Conservation (phyloP, 1,140 invertebrate genomes). For the Lepidurus apus region DNA sequence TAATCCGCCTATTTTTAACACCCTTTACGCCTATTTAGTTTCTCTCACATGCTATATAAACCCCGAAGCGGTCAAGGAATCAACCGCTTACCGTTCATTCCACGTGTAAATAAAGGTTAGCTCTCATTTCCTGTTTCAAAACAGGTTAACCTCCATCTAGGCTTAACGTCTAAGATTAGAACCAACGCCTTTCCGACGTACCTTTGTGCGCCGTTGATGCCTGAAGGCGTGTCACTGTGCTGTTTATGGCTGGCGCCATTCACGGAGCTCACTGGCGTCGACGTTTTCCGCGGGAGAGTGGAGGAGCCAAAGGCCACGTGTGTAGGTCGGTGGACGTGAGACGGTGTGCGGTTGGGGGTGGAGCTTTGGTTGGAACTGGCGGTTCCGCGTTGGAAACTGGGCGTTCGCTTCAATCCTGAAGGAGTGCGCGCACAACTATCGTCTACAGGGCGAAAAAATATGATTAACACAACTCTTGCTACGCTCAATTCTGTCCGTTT, state of each 20-base stretch:
- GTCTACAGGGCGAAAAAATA: conserved; percentile 33
- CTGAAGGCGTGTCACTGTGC: neutral
- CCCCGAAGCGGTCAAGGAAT: conserved; percentile 43
- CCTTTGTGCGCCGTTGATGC: conserved; percentile 29
- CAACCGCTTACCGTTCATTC: conserved; percentile 40
- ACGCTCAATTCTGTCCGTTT: conserved; percentile 36
- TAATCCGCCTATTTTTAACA: conserved; percentile 27
- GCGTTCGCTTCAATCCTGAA: conserved; percentile 30
- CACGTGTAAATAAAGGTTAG: conserved; percentile 36
- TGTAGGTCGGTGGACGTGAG: neutral
- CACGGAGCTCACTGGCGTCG: conserved; percentile 7
- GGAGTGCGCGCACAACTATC: conserved; percentile 30
- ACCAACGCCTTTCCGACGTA: conserved; percentile 36
- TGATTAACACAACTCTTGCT: neutral
- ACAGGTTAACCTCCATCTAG: conserved; percentile 32
- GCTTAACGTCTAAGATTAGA: neutral
- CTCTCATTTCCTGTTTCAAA: conserved; percentile 34
- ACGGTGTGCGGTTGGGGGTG: neutral
- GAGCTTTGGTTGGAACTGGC: neutral
- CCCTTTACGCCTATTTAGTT: conserved; percentile 30
- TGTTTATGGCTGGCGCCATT: neutral
- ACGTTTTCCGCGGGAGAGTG: conserved; percentile 30
- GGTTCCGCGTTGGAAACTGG: conserved; percentile 31
- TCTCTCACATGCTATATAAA: conserved; percentile 37
- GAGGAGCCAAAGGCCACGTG: conserved; percentile 20